Evolutionary conservation across 1,140 invertebrate genomes (phyloP).

Genomic region (Drosophila ercepeae): DNA sequence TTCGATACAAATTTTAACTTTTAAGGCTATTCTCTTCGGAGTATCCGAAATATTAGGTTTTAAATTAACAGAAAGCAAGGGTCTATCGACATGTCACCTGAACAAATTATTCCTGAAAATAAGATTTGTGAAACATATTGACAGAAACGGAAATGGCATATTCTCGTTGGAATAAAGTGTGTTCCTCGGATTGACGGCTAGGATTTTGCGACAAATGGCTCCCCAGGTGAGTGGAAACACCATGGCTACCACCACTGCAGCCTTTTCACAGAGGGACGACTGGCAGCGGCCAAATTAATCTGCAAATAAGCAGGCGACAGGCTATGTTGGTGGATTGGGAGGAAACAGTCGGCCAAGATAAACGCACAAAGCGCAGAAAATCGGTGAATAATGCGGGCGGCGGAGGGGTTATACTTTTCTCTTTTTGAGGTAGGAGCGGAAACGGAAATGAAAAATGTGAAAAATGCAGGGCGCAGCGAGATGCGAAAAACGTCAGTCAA

Average conservation of each 20-base stretch:
- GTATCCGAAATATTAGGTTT: no score
- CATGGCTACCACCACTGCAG: slow-evolving; percentile 56
- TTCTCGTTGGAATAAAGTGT: slow-evolving; percentile 84
- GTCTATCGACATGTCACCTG: slow-evolving; percentile 19
- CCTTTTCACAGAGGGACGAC: slow-evolving; percentile 16
- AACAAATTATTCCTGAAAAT: slow-evolving; percentile 84
- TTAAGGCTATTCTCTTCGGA: no score
- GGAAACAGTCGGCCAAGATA: slow-evolving; percentile 40
- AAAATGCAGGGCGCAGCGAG: slow-evolving; percentile 63
- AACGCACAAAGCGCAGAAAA: slow-evolving; percentile 53
- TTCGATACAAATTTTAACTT: no score
- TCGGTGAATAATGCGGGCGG: not conserved
- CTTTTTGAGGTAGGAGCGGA: slow-evolving; percentile 55
- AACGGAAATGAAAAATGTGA: slow-evolving; percentile 80
- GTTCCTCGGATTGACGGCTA: slow-evolving; percentile 85
- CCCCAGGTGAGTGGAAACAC: slow-evolving; percentile 85
- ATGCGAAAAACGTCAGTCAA: slow-evolving; percentile 23
- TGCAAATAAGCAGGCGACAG: slow-evolving; percentile 72
- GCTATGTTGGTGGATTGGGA: slow-evolving; percentile 11
- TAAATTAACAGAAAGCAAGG: not conserved
- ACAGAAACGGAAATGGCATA: slow-evolving; percentile 86
- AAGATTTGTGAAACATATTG: slow-evolving; percentile 86
- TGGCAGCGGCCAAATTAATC: slow-evolving; percentile 85
- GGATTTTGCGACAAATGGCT: slow-evolving; percentile 84
- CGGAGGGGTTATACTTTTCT: slow-evolving; percentile 5